Evolutionary conservation across 2,113 vertebrate species (phyloP).

Genomic region (Glaucomys volans): DNA sequence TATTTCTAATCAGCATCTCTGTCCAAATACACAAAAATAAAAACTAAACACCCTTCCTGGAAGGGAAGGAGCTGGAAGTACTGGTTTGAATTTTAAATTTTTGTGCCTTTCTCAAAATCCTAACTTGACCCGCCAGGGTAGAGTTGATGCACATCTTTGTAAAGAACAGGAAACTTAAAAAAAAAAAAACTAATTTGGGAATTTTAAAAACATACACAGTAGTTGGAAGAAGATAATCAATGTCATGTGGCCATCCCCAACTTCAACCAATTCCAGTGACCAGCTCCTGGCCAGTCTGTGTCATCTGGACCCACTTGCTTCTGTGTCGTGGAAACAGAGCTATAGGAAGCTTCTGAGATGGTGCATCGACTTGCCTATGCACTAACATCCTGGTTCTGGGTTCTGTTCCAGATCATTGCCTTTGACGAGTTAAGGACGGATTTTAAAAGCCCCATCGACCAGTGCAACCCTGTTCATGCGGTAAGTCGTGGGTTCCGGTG

Average conservation of each 20-base stretch:
- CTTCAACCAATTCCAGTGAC: not conserved
- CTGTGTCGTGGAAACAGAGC: not conserved
- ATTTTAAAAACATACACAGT: not conserved
- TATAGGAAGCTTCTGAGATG: not conserved
- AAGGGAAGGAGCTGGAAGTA: not conserved
- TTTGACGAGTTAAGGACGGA: slow-evolving; percentile 98
- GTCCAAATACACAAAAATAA: not conserved
- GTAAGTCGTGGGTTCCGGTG: slow-evolving; percentile 87
- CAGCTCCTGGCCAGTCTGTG: accelerated
- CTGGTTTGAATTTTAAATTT: not conserved
- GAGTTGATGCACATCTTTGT: not conserved
- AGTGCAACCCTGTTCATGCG: slow-evolving; percentile 97
- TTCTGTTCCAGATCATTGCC: slow-evolving; percentile 95
- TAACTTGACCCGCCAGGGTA: too few species aligned
- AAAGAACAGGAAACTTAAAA: not conserved
- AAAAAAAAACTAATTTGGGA: not conserved
- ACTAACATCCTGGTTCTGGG: not conserved
- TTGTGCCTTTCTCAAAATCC: not conserved
- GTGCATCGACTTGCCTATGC: not conserved
- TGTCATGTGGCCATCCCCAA: not conserved
- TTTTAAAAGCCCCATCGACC: slow-evolving; percentile 99
- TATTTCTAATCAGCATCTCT: not conserved
- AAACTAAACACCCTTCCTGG: not conserved
- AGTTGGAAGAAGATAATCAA: not conserved
- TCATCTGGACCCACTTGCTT: too few species aligned